A percentile compares a stretch with the other conserved stretches of the same genome.
Conservation (phyloP, 2,113 vertebrate species). For the Rhabdomys dilectus region DNA sequence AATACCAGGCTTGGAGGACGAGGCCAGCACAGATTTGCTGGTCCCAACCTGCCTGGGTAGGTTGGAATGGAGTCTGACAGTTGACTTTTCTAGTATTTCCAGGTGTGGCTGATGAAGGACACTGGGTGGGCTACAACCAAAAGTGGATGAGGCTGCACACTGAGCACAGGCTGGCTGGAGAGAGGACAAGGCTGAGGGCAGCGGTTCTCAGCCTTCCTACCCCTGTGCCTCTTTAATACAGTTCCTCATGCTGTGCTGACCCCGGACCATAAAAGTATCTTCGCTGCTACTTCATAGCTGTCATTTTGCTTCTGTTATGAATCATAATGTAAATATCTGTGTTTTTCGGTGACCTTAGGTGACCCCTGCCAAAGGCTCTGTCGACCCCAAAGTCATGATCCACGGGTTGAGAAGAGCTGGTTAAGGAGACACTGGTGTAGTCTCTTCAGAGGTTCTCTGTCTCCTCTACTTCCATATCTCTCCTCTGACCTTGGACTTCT, state of each 20-base stretch:
- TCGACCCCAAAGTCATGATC: neutral
- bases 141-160: neutral
- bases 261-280: neutral
- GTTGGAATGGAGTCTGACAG: neutral
- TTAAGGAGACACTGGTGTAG: neutral
- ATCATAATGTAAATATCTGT: neutral
- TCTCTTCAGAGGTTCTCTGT: neutral
- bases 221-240: neutral
- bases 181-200: neutral
- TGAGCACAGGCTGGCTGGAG: neutral
- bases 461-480: neutral
- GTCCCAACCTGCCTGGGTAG: neutral
- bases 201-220: neutral
- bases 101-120: neutral
- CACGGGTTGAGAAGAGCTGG: neutral
- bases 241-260: neutral
- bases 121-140: neutral
- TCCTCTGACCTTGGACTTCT: neutral
- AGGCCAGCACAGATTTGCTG: neutral
- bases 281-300: neutral
- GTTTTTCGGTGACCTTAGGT: neutral
- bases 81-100: neutral
- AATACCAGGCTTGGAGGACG: neutral
- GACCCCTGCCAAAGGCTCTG: neutral
- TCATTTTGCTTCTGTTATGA: neutral